Base-by-base conservation (phyloP, 2,113 vertebrate genomes). In the Zingel zingel region DNA sequence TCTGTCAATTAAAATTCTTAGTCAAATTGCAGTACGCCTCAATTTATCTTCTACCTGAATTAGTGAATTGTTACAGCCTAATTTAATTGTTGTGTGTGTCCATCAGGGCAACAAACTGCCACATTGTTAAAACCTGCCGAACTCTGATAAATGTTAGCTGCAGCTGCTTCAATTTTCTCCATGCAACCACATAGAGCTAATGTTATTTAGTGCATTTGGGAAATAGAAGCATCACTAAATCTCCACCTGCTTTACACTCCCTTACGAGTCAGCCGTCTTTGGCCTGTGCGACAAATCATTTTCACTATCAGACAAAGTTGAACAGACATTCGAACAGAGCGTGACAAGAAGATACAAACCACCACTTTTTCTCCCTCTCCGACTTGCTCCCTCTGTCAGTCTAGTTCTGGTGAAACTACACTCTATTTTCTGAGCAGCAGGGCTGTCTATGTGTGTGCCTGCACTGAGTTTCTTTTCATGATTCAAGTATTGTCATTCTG, bases 281-380 rank as follows among this genome's bases (percentile, higher is more conserved):
- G 72, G 64, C 77, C 54, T 74, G 58, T 74, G 65, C 75, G 71
- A 82, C 82, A 85, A 90, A 74, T 86, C 80, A 84, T 74, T 89
- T 79, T 82, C 77, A 89, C 85, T 83, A 79, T 86, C 71, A 87
- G 77, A 86, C 78, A 87, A 79, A 86, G 87, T 77, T 91, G 84
- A 86, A 91, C 81, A 82, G 81, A 87, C 81, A 86, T 59, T 85
- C 23, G 27, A 88, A 91, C 83, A 85, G 78, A 76, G 62, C 90
- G 70, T 86, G 88, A 92, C 86, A 88, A 84, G 65, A 81, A 87
- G 84, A 85, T 82, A 92, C 77, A 82, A 83, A 83, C 77, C 77
- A 72, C 61, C 71, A 59, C 69, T 67, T 77, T 80, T 68, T 23
- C 67, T 58, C 48, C 50, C 45, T 45, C 66, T 74, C 85, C 45